Base-by-base conservation (phyloP, 2,797 vertebrate species). In the Triplophysa yarkandensis region DNA sequence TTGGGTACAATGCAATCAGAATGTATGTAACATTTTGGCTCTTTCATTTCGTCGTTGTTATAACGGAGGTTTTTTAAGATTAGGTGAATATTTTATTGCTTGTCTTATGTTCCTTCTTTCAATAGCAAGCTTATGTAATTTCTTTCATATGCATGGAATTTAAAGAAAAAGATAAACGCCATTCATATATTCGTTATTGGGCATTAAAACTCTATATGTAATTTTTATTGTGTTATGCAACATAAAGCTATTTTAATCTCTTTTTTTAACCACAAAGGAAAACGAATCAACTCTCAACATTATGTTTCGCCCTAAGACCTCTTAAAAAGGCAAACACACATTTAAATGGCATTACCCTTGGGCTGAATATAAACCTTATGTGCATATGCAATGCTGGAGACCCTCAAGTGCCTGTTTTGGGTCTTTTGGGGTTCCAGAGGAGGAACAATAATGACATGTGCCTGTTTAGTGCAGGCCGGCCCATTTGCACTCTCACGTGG, bases 161-260 rank as follows among this genome's bases (percentile, higher is more conserved):
- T 89, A 82, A 88, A 74, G 90, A 85, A 21, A 77, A 76, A 21
- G 41, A 72, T 84, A 85, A 71, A 83, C 41, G 86, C 93, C 93
- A 90, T 89, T 91, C 88, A 87, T 93, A 91, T 93, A 92, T 90
- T 93, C 92, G 88, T 89, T 94, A 92, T 91, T 86, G 95, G 95
- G 95, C 95, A 98, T 96, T 97, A 94, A 93, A 92, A 89, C 90
- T 92, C 91, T 94, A 93, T 91, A 89, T 92, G 87, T 92, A 90
- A 90, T 90, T 89, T 93, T 83, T 90, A 90, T 92, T 89, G 90
- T 92, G 90, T 92, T 91, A 91, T 88, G 88, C 93, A 90, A 90
- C 92, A 90, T 91, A 88, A 92, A 92, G 89, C 88, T 90, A 85
- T 85, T 72, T 87, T 83, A 86, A 85, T 80, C 84, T 80, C 84